Evolutionary conservation across 2,888 invertebrate genomes (phyloP), one percentile per base, ranked within the genome.

Genomic region (Tenthredo livida): DNA sequence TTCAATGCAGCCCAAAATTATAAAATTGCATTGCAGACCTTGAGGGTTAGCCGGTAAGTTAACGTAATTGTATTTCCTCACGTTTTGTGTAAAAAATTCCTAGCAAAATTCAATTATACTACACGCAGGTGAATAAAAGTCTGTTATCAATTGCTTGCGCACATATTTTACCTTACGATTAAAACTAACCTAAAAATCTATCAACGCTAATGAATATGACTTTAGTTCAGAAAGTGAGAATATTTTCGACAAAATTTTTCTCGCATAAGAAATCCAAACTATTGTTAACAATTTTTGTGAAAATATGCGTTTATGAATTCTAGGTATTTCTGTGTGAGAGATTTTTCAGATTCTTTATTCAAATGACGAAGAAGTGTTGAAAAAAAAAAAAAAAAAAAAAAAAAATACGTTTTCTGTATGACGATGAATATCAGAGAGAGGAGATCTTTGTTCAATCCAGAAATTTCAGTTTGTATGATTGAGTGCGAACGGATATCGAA

Each of bases 11-110:
- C 73, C 73, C 21, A 73, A 73, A 43, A 43, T 43, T 21, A 47
- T 73, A 43, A 73, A 73, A 73, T 73, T 73, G 73, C 73, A 73
- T 73, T 73, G 40, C 43, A 43, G 43, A 73, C 73, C 73, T 73
- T 47, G 15, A 67, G 17, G 5, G 1, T 15, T 33, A 37, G 37
- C 5, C 21, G 15, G 0, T 3, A 7, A 7, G 33, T 25, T 17
- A 17, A 4, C 1, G 33, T 67, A 67, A 25, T 67, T 0, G 17
- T 15, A 33, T 33, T 33, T 67, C 17, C 1, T 33, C 9, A 6
- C 12, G 12, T 3, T 61, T 61, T 12, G 10, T 1, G 0, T 1
- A 25, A 29, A 67, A 17, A 29, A 33, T 33, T 10, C 7, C 0
- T 4, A 1, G 1, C 15, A 17, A 33, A 33, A 33, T 33, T 33